These are phyloP conservation scores for Jordanella pulchra DNA, from an alignment of 2,797 vertebrate species.

Conservation along the genomic window DNA sequence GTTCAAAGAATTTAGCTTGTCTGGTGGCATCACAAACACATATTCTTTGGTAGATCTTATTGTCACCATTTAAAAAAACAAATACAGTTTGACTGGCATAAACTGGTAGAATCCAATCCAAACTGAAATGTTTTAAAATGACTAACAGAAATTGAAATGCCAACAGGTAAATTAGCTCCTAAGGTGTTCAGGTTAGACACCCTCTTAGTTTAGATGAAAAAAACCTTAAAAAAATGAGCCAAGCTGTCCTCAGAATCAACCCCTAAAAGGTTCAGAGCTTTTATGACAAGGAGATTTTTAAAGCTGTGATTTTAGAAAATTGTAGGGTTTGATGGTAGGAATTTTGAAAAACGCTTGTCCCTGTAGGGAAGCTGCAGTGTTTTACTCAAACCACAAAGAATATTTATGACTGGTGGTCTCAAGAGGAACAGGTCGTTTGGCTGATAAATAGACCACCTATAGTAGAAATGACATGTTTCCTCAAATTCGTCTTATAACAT, in stretches of 20 bases:
- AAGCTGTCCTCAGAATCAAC: slow-evolving; percentile 34
- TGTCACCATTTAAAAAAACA: slow-evolving; percentile 10
- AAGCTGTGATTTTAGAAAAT: slow-evolving; percentile 72
- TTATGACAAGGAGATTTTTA: slow-evolving; percentile 54
- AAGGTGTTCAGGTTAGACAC: slow-evolving; percentile 18
- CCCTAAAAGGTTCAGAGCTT: slow-evolving; percentile 46
- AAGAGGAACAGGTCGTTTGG: slow-evolving; percentile 17
- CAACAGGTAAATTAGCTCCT: slow-evolving; percentile 27
- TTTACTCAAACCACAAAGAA: slow-evolving; percentile 38
- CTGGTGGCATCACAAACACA: slow-evolving; percentile 34
- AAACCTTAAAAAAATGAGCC: slow-evolving; percentile 35
- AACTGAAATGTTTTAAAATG: neutral
- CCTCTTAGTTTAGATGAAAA: neutral
- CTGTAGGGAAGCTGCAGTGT: slow-evolving; percentile 49
- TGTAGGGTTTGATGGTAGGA: slow-evolving; percentile 65
- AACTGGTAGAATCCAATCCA: neutral
- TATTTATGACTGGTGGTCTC: slow-evolving; percentile 24
- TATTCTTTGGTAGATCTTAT: slow-evolving; percentile 7
- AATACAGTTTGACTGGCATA: neutral
- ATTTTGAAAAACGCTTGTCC: slow-evolving; percentile 63
- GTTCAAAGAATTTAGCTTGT: slow-evolving; percentile 50
- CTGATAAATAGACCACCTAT: neutral
- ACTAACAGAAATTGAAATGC: slow-evolving; percentile 5
- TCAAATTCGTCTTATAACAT: too few relatives aligned
- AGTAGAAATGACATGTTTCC: too few relatives aligned